phyloP scores from a whole-genome alignment of 2,888 invertebrate genomes.

The Drosophila phalerata region DNA sequence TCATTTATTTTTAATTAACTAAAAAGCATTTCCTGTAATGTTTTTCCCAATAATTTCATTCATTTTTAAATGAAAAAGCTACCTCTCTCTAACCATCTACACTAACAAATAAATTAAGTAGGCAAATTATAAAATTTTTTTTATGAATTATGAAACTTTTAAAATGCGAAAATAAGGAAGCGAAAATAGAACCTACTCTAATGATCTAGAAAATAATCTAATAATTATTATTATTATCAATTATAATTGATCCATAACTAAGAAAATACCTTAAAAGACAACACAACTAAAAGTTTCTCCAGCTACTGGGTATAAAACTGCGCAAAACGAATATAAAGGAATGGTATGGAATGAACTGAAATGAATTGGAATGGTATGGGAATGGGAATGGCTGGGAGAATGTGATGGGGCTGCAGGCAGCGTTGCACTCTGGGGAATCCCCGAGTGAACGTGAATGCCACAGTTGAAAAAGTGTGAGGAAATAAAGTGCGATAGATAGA shows the following conservation, averaged over 20 bases:
- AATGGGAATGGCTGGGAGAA: conserved; percentile 15
- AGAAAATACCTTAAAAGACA: neutral
- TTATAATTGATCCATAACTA: neutral
- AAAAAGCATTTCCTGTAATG: too few species aligned
- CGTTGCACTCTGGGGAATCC: conserved; percentile 58
- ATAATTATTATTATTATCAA: too few species aligned
- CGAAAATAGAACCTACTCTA: neutral
- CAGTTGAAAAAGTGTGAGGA: conserved; percentile 15
- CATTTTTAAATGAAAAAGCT: too few species aligned
- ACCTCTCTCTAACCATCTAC: too few species aligned
- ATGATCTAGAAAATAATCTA: too few species aligned
- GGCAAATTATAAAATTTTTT: too few species aligned
- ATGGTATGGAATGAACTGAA: conserved; percentile 20
- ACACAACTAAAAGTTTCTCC: neutral
- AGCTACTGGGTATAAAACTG: conserved; percentile 16
- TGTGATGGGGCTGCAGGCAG: conserved; percentile 31
- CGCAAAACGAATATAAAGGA: conserved; percentile 14
- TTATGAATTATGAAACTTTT: too few species aligned
- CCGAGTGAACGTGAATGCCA: conserved; percentile 40
- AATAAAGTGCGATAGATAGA: conserved; percentile 29
- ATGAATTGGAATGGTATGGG: conserved; percentile 9
- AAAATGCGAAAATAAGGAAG: too few species aligned
- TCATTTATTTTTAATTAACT: too few species aligned
- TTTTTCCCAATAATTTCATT: neutral
- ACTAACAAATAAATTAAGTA: too few species aligned